Percentiles rank a stretch among this genome's conserved stretches.
Evolutionary conservation across 2,888 invertebrate species (phyloP).

Genomic region (Diarsia rubi): DNA sequence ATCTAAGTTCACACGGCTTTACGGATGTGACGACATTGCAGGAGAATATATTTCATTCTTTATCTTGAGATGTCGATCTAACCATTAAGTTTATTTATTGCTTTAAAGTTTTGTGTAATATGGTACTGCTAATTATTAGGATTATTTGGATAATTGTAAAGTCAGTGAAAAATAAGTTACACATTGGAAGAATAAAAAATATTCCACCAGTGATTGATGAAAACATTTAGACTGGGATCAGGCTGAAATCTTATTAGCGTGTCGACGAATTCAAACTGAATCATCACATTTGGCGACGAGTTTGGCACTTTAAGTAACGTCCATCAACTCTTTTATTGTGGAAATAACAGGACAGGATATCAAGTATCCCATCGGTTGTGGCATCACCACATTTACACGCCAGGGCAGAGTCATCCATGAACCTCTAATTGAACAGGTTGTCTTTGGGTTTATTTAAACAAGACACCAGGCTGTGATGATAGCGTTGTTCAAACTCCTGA

Average conservation of each 20-base stretch:
- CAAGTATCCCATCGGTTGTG: too few relatives aligned
- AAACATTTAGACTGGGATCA: not conserved
- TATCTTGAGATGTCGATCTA: conserved; percentile 5
- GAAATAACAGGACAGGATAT: too few relatives aligned
- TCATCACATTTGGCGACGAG: too few relatives aligned
- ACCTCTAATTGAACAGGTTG: too few relatives aligned
- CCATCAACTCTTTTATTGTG: too few relatives aligned
- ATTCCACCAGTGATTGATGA: not conserved
- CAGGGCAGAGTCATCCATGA: too few relatives aligned
- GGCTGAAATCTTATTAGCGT: not conserved
- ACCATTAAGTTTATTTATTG: not conserved
- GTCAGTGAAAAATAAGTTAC: not conserved
- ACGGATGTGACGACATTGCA: conserved; percentile 24
- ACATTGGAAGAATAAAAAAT: not conserved
- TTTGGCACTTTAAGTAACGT: too few relatives aligned
- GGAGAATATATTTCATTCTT: not conserved
- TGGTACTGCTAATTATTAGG: not conserved
- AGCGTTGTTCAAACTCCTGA: not conserved
- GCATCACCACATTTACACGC: too few relatives aligned
- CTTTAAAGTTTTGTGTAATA: not conserved
- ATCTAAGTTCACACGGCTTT: conserved; percentile 12
- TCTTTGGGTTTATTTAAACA: too few relatives aligned
- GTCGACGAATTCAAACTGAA: too few relatives aligned
- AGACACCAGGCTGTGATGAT: not conserved
- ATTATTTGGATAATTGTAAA: not conserved